A percentile compares a stretch with the other conserved stretches of the same genome.
Conservation (phyloP, 2,888 invertebrate species). For the Dicyrtomina minuta region DNA sequence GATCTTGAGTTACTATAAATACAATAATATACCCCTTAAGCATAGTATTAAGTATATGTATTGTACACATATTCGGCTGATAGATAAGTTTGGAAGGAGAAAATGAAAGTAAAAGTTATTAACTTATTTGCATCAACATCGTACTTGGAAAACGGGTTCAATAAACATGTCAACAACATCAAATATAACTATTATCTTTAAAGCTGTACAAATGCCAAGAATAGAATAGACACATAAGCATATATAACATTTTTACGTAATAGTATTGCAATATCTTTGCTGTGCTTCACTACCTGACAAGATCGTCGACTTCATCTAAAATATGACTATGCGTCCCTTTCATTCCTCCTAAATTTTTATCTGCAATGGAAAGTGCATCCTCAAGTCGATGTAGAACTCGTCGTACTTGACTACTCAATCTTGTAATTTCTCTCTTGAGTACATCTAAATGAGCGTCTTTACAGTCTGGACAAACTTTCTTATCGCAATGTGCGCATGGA, state of each 20-base stretch:
- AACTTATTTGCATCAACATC: no score
- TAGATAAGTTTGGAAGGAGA: no score
- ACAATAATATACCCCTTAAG: no score
- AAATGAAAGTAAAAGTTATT: no score
- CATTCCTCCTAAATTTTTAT: constrained; percentile 83
- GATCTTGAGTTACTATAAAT: no score
- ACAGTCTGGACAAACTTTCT: constrained; percentile 94
- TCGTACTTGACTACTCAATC: constrained; percentile 85
- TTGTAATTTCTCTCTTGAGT: constrained; percentile 81
- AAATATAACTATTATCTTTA: background rate
- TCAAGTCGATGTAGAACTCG: constrained; percentile 85
- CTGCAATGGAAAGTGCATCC: constrained; percentile 78
- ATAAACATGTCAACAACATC: no score
- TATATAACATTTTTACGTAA: no score
- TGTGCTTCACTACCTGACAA: constrained; percentile 60
- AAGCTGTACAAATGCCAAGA: background rate
- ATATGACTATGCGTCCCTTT: constrained; percentile 88
- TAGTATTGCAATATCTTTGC: no score
- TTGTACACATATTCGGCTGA: no score
- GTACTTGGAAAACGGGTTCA: no score
- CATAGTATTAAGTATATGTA: no score
- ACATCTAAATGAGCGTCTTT: constrained; percentile 93
- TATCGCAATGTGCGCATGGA: constrained; percentile 92
- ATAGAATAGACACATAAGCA: background rate
- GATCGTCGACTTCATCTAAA: constrained; percentile 91